Evolutionary conservation across 2,113 vertebrate species (phyloP).

Genomic region (Mystacornis crossleyi): DNA sequence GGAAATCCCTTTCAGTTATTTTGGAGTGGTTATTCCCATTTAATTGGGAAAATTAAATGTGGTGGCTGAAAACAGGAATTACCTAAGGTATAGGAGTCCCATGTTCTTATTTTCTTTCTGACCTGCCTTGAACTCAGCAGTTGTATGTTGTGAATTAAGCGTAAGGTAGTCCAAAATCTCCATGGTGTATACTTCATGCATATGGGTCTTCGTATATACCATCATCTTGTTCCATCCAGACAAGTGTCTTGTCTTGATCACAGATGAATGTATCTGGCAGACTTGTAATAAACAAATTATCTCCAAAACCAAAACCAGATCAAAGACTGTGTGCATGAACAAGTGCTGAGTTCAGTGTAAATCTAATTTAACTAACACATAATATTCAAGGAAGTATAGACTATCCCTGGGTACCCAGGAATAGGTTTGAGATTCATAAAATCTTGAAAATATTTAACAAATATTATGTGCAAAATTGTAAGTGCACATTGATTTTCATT

Average conservation of each 20-base stretch:
- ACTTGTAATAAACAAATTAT: neutral
- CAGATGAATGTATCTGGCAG: neutral
- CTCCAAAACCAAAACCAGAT: neutral
- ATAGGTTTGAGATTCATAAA: neutral
- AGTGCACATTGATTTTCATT: neutral
- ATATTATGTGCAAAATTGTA: neutral
- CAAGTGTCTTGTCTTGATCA: slow-evolving; percentile 31
- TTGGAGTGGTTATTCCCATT: neutral
- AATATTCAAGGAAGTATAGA: neutral
- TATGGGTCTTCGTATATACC: slow-evolving; percentile 1
- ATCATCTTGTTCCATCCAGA: slow-evolving; percentile 2
- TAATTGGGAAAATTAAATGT: neutral
- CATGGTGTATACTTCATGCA: neutral
- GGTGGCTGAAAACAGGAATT: neutral
- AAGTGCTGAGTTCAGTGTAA: neutral
- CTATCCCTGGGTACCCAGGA: neutral
- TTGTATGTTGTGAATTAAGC: slow-evolving; percentile 17
- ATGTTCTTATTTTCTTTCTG: slow-evolving; percentile 22
- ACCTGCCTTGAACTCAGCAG: slow-evolving; percentile 25
- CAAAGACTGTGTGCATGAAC: fast-evolving
- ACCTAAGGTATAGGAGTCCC: neutral
- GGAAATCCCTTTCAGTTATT: neutral
- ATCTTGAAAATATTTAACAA: neutral
- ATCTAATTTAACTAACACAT: neutral
- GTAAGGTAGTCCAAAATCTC: neutral